Conservation (phyloP, 2,113 vertebrate genomes). For the Cololabis saira region DNA sequence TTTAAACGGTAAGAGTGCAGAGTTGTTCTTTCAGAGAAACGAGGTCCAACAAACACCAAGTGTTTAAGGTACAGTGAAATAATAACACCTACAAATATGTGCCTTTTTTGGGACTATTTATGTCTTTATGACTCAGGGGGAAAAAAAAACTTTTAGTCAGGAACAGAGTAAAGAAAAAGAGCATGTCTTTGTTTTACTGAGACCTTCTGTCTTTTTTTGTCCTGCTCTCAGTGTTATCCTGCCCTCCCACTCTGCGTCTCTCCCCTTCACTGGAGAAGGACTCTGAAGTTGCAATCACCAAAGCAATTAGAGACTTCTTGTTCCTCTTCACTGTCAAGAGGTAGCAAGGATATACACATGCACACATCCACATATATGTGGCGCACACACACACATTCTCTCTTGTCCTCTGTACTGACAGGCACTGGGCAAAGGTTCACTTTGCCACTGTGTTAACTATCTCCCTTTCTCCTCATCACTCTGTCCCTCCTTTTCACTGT, state of each 20-base stretch:
- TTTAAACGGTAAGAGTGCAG: too few relatives aligned
- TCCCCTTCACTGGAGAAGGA: conserved; percentile 44
- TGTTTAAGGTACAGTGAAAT: too few relatives aligned
- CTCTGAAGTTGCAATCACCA: conserved; percentile 67
- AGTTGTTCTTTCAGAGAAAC: too few relatives aligned
- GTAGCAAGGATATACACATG: conserved; percentile 44
- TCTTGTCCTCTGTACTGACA: conserved; percentile 53
- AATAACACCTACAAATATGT: too few relatives aligned
- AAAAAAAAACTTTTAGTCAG: neutral
- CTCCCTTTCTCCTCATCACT: conserved; percentile 26
- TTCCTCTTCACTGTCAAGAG: conserved; percentile 68
- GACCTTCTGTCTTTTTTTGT: conserved; percentile 44
- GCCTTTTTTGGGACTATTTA: too few relatives aligned
- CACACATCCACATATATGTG: conserved; percentile 3
- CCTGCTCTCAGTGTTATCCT: conserved; percentile 26
- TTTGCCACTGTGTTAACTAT: conserved; percentile 62
- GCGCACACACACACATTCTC: neutral
- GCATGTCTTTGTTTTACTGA: conserved; percentile 25
- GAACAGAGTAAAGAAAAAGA: neutral
- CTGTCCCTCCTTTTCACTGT: neutral
- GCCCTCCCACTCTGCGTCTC: conserved; percentile 25
- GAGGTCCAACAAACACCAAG: too few relatives aligned
- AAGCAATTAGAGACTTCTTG: conserved; percentile 76
- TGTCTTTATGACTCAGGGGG: neutral
- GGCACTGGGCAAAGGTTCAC: conserved; percentile 73